Evolutionary conservation across 2,113 vertebrate species (phyloP).

Genomic region (Mustelus asterias): DNA sequence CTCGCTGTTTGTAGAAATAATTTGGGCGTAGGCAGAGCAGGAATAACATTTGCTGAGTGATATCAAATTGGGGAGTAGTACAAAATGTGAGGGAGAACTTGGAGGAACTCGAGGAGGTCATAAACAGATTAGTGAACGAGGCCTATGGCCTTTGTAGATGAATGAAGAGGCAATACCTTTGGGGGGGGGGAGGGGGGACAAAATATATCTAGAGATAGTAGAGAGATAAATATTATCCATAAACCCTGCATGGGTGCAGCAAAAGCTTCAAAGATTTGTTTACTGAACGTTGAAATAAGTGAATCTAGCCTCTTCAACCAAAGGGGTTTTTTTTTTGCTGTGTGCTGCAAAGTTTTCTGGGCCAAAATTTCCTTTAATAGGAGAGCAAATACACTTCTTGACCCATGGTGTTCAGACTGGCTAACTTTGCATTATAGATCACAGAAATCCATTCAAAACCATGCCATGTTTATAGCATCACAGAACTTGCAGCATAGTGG

Average conservation of each 20-base stretch:
- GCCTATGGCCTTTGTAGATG: neutral
- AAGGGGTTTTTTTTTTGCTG: neutral
- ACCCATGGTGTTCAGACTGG: neutral
- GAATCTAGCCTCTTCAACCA: neutral
- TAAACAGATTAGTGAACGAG: neutral
- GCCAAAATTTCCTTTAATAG: neutral
- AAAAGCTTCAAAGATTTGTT: neutral
- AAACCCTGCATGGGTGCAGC: neutral
- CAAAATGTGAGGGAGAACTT: neutral
- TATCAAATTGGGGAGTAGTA: neutral
- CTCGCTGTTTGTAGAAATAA: neutral
- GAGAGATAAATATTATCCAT: neutral
- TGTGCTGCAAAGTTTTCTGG: neutral
- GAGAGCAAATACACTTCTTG: neutral
- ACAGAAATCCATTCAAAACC: neutral
- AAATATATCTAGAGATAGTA: neutral
- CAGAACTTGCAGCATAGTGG: neutral
- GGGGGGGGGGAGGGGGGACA: neutral
- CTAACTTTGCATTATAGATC: neutral
- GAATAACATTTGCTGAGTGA: neutral
- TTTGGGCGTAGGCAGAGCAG: neutral
- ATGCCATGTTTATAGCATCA: too few species aligned
- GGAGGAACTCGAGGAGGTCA: neutral
- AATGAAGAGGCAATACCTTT: neutral
- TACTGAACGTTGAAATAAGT: neutral